Base-by-base conservation (phyloP, 1,140 invertebrate genomes). In the Whitmania pigra region DNA sequence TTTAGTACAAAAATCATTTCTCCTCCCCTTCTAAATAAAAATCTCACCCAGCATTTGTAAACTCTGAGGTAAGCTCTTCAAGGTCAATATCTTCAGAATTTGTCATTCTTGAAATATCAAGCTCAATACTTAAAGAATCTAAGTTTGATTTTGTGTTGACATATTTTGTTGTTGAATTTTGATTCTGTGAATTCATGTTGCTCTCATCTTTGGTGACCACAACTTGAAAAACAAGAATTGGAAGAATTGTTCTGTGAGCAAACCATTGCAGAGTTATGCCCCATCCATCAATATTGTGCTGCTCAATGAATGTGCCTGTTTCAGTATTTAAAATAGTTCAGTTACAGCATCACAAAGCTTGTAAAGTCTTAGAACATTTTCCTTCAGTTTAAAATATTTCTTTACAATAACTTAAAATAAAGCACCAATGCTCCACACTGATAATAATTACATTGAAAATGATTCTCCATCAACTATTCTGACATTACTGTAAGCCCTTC, bases 231-330 rank as follows among this genome's bases (percentile, higher is more conserved):
- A 63, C 57, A 22, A 63, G 57, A 7, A 63, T 13, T 13, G 57
- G 57, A 13, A 63, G 29, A 13, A 63, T 63, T 22, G 57, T 25
- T 63, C 57, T 63, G 22, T 63, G 57, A n/a, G 29, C 57, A 31
- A 25, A 63, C 57, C 57, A 63, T 22, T 22, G 11, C 29, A 63
- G 18, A 22, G 57, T 63, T 25, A 17, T 22, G 57, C 0, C 11
- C 22, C 22, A 63, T 31, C 22, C 29, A 25, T n/a, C 22, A 13
- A 25, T n/a, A 0, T 22, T 63, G 57, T 63, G 57, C 29, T 63
- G 22, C 29, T 63, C 57, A 22, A 31, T 18, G 29, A 63, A 63
- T 63, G 29, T 63, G 22, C 57, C 57, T 63, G 57, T 25, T 63
- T 25, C 11, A 63, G 22, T 17, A 25, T 63, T 63, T 63, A 31